Evolutionary conservation across 2,797 vertebrate species (phyloP), one percentile per base, ranked within the genome.

Genomic region (Nyctibius grandis): DNA sequence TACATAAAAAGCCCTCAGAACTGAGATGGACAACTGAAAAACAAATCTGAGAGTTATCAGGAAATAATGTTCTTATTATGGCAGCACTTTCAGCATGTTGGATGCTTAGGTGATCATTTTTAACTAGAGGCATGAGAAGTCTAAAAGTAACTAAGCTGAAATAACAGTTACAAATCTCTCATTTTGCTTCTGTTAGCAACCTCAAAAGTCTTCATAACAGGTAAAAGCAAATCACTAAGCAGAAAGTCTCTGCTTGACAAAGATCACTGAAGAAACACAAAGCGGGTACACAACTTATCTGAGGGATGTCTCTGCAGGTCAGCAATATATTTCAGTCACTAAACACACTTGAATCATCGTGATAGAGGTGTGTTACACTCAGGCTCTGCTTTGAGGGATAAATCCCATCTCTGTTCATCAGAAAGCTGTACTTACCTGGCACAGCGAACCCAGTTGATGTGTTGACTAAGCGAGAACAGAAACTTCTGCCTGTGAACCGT

Each of bases 361-460:
- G n/a, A 54, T 0, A 89, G 42, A 89, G 69, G 38, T 0, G 8
- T 19, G 45, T 21, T 63, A 54, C 54, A 61, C 12, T n/a, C 25
- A 69, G 40, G 20, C 61, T 65, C 50, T 54, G 19, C 23, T 83
- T 15, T 42, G n/a, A 77, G 45, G 40, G 14, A 72, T 21, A 80
- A 74, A 54, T 28, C 15, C 26, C 6, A 67, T 9, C 29, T 79
- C 26, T 34, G 19, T 26, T 51, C 44, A 9, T 25, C 50, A 69
- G 44, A 47, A 73, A 63, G 40, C 33, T 0, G 0, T 9, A 97
- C 98, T 50, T 97, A 99, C 99, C 97, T 99, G 88, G 99, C 99
- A 97, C 99, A 99, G 95, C 99, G 99, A 96, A 99, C 99, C 99
- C 99, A 99, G 98, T 99, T 99, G 94, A 99, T 99, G 97, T 99